Evolutionary conservation across 2,797 vertebrate species (phyloP).

Genomic region (Micromesistius poutassou): DNA sequence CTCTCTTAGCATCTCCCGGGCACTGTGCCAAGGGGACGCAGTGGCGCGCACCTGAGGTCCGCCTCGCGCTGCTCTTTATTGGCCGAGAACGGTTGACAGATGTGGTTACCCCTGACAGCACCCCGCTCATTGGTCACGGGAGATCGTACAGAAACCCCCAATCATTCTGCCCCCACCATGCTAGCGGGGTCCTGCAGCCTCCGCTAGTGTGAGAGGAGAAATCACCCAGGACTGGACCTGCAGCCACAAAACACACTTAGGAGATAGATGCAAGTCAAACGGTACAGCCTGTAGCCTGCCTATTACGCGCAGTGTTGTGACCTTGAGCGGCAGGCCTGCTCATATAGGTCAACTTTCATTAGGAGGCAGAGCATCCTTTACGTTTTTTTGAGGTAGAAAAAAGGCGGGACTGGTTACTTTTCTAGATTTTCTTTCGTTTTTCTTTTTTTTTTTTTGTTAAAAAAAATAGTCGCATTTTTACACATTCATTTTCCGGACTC

Average conservation of each 20-base stretch:
- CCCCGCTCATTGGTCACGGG: constrained; percentile 82
- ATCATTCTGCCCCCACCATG: constrained; percentile 67
- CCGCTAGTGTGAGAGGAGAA: constrained; percentile 51
- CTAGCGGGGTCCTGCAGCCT: constrained; percentile 51
- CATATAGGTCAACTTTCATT: too few species aligned
- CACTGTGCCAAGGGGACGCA: constrained; percentile 83
- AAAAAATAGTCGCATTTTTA: too few species aligned
- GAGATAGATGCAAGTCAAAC: too few species aligned
- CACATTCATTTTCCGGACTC: too few species aligned
- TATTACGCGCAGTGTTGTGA: not conserved
- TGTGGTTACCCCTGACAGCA: constrained; percentile 91
- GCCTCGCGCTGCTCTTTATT: constrained; percentile 89
- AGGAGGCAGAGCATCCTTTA: too few species aligned
- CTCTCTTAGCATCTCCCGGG: constrained; percentile 78
- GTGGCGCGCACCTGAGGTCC: constrained; percentile 87
- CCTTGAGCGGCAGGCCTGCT: not conserved
- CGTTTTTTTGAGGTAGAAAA: too few species aligned
- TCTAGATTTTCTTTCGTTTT: too few species aligned
- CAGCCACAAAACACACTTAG: not conserved
- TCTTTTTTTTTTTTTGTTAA: too few species aligned
- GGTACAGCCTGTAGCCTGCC: too few species aligned
- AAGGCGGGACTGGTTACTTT: not conserved
- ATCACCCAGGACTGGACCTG: not conserved
- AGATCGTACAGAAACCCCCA: constrained; percentile 70
- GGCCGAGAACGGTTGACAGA: constrained; percentile 88